Evolutionary conservation across 2,888 invertebrate genomes (phyloP).

Genomic region (Leuctra nigra): DNA sequence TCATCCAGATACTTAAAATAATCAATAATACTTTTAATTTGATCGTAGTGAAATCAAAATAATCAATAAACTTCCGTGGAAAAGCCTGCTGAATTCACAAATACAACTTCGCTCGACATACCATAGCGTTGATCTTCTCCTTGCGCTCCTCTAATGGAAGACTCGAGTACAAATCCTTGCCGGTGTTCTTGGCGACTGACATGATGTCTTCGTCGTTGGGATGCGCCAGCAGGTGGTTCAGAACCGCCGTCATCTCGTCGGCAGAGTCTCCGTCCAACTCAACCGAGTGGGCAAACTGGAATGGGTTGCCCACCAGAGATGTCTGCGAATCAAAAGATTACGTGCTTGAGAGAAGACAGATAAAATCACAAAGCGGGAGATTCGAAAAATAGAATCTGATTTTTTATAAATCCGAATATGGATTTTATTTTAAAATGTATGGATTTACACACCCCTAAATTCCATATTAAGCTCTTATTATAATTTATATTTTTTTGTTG

Average conservation of each 20-base stretch:
- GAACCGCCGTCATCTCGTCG: slow-evolving; percentile 35
- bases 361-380: too few species aligned
- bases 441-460: too few species aligned
- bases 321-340: slow-evolving; percentile 30
- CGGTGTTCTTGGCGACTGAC: slow-evolving; percentile 81
- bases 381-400: too few species aligned
- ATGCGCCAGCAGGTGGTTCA: slow-evolving; percentile 36
- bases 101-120: slow-evolving; percentile 40
- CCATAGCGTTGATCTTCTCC: slow-evolving; percentile 80
- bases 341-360: too few species aligned
- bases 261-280: slow-evolving; percentile 31
- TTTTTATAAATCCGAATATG: too few species aligned
- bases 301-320: slow-evolving; percentile 34
- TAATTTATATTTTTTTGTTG: too few species aligned
- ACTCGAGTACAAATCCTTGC: slow-evolving; percentile 70
- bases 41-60: neutral
- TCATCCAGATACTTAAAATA: too few species aligned
- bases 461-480: too few species aligned
- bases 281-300: slow-evolving; percentile 30
- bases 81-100: neutral
- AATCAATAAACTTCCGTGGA: neutral
- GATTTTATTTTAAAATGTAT: too few species aligned
- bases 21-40: too few species aligned
- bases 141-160: slow-evolving; percentile 61
- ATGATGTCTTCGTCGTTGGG: slow-evolving; percentile 66